A percentile compares a stretch with the other conserved stretches of the same genome.
Conservation (phyloP, 1,140 invertebrate genomes). For the Pantala flavescens region DNA sequence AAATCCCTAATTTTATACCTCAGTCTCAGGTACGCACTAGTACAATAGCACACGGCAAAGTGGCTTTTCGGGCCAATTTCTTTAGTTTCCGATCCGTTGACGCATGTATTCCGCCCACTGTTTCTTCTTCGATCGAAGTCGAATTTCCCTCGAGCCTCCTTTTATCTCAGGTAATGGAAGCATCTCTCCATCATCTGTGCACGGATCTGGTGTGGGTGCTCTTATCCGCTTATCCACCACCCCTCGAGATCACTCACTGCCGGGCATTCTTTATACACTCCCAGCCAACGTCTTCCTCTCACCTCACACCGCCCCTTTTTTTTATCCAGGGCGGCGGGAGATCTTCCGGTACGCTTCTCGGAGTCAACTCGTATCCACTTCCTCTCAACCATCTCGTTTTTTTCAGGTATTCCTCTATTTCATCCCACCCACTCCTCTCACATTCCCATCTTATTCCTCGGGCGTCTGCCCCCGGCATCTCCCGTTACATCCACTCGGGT, state of each 20-base stretch:
- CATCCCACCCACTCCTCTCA: not conserved
- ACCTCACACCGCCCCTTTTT: not conserved
- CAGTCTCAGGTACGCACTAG: no score
- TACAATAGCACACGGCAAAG: no score
- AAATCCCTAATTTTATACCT: no score
- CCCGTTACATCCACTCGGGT: not conserved
- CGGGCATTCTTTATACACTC: not conserved
- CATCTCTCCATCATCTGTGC: not conserved
- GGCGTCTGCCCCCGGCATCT: not conserved
- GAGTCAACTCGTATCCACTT: not conserved
- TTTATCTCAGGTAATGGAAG: conserved; percentile 9
- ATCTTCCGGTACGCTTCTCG: not conserved
- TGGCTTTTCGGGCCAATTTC: not conserved
- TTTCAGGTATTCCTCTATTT: not conserved
- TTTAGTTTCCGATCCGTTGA: not conserved
- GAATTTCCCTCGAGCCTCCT: not conserved
- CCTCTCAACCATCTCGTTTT: not conserved
- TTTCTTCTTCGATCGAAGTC: not conserved
- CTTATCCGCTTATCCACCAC: not conserved
- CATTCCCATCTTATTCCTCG: not conserved
- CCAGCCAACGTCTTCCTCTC: not conserved
- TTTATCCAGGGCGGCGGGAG: not conserved
- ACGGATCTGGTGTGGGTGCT: not conserved
- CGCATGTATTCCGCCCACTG: not conserved
- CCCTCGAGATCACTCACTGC: not conserved